These are phyloP conservation scores for Enteromius treurensis DNA, from an alignment of 2,797 vertebrate species.

Conservation along the genomic window DNA sequence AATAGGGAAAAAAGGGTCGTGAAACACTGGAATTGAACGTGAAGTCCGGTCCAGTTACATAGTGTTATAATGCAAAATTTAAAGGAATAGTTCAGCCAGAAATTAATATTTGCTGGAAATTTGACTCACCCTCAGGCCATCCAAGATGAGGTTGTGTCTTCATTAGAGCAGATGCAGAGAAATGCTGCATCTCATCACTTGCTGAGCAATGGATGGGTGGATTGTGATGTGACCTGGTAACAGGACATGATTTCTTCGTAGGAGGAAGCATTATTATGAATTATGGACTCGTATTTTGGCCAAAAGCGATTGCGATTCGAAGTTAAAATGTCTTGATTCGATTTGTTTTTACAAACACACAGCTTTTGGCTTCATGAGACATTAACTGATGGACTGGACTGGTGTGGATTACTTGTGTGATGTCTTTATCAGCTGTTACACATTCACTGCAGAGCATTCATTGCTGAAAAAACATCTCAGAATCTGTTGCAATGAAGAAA, in stretches of 20 bases:
- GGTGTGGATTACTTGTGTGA: not conserved
- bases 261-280: not conserved
- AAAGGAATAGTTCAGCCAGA: not conserved
- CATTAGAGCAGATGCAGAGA: not conserved
- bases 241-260: not conserved
- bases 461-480: not conserved
- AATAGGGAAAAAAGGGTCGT: not conserved
- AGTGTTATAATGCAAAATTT: not conserved
- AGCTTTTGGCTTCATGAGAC: not conserved
- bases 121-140: not conserved
- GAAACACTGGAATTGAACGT: constrained; percentile 42
- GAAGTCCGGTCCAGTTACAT: constrained; percentile 34
- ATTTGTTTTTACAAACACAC: not conserved
- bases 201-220: not conserved
- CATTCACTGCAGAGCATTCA: not conserved
- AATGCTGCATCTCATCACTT: not conserved
- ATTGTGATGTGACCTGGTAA: not conserved
- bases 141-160: not conserved
- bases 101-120: not conserved
- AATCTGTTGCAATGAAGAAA: not conserved
- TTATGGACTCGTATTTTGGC: not conserved
- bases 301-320: not conserved
- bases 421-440: not conserved
- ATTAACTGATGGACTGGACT: not conserved
- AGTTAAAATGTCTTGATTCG: not conserved